Percentiles rank a stretch among this genome's conserved stretches.
These are phyloP conservation scores for Phalacrocorax aristotelis DNA, from an alignment of 2,113 vertebrate species.

Conservation along the genomic window DNA sequence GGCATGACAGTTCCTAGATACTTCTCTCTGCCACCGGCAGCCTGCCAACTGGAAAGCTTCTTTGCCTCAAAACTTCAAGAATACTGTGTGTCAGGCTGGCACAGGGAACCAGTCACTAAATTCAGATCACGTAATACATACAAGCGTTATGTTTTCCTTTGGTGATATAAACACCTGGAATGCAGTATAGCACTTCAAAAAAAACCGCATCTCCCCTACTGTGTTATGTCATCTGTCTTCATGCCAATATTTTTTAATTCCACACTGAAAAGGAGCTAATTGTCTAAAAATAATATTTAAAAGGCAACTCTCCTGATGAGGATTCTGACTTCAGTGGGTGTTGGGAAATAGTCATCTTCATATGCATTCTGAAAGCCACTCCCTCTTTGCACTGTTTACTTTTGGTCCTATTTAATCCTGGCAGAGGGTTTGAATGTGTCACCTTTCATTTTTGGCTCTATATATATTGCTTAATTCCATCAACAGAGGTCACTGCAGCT, in stretches of 20 bases:
- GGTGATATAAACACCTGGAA: background rate
- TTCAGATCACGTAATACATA: background rate
- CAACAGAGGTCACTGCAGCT: conserved; percentile 77
- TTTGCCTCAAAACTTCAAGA: conserved; percentile 27
- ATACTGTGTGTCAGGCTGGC: background rate
- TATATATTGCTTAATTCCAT: conserved; percentile 62
- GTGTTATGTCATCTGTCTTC: background rate
- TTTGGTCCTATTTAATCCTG: background rate
- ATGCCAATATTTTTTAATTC: background rate
- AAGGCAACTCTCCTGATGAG: background rate
- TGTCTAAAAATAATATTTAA: background rate
- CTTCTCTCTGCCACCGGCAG: conserved; percentile 5
- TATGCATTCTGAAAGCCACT: background rate
- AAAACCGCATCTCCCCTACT: background rate
- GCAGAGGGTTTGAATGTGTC: background rate
- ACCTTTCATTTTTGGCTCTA: background rate
- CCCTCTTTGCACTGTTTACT: background rate
- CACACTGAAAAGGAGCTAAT: background rate
- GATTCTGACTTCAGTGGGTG: background rate
- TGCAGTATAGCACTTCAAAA: background rate
- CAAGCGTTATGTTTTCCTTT: background rate
- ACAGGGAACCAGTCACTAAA: background rate
- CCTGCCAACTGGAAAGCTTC: background rate
- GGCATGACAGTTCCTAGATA: conserved; percentile 60
- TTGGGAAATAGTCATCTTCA: background rate